Base-by-base conservation (phyloP, 2,888 invertebrate species). In the Thera obeliscata region DNA sequence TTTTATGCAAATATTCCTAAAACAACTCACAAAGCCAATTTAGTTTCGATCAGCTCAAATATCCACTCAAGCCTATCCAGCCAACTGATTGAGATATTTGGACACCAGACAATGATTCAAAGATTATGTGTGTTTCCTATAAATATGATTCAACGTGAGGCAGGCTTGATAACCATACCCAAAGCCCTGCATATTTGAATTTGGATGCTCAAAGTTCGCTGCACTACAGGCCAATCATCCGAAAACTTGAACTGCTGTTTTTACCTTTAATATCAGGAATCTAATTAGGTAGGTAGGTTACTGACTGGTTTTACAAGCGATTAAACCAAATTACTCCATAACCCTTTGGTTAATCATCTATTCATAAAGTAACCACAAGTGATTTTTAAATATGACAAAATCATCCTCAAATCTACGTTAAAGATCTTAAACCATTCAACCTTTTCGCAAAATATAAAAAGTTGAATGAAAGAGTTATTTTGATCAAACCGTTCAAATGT, bases 171-270 rank as follows among this genome's bases (percentile, higher is more conserved):
- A 70, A 67, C 64, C 64, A 64, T 61, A 36, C 46, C 60, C 63
- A 48, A 69, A 70, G 66, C 61, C 69, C 52, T 66, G 73, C 62
- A 75, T 73, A 73, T 69, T 72, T 75, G 64, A 72, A 69, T 72
- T 49, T 61, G 55, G 60, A 67, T 69, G 68, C 66, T 65, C 46
- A 66, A 67, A 73, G 75, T 75, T 75, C 72, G 67, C 63, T 71
- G 72, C 64, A 69, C 75, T 70, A 56, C 33, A 56, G 64, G 60
- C 55, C 66, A 66, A 49, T 70, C 54, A 54, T 70, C 66, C 56
- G 59, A 62, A 43, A 62, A 38, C 59, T 50, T 69, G 54, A 61
- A 61, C 61, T 59, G 7, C 52, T 54, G 56, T 11, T 35, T 46
- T 48, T 36, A 48, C 56, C 49, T 49, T 33, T 33, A 41, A 63